Conservation (phyloP, 2,113 vertebrate species). For the Mustela nigripes region DNA sequence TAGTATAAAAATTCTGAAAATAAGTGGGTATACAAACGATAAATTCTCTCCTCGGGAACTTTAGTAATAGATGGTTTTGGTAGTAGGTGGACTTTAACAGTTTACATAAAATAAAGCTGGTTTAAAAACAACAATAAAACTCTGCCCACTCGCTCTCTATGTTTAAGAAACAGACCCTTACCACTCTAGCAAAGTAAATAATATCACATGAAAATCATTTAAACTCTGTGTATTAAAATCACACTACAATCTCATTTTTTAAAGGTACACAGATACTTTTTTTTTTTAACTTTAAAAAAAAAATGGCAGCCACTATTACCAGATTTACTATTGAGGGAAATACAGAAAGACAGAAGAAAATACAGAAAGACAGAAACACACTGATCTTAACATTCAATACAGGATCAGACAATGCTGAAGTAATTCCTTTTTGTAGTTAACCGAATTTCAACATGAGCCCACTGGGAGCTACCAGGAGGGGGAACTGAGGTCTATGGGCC, state of each 20-base stretch:
- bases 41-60: not conserved
- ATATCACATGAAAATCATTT: not conserved
- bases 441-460: not conserved
- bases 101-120: not conserved
- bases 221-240: not conserved
- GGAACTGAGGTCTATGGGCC: not conserved
- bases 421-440: not conserved
- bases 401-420: not conserved
- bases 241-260: not conserved
- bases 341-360: slow-evolving; percentile 8
- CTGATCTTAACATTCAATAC: not conserved
- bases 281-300: not conserved
- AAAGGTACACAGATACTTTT: not conserved
- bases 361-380: slow-evolving; percentile 1
- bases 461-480: not conserved
- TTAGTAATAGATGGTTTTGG: not conserved
- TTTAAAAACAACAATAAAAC: not conserved
- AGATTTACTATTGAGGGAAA: not conserved
- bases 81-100: not conserved
- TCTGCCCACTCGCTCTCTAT: not conserved
- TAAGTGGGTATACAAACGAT: not conserved
- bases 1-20: slow-evolving; percentile 23
- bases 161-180: not conserved
- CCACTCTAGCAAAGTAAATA: slow-evolving; percentile 1
- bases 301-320: not conserved